Base-by-base conservation (phyloP, 2,113 vertebrate species). In the Opisthocomus hoazin region DNA sequence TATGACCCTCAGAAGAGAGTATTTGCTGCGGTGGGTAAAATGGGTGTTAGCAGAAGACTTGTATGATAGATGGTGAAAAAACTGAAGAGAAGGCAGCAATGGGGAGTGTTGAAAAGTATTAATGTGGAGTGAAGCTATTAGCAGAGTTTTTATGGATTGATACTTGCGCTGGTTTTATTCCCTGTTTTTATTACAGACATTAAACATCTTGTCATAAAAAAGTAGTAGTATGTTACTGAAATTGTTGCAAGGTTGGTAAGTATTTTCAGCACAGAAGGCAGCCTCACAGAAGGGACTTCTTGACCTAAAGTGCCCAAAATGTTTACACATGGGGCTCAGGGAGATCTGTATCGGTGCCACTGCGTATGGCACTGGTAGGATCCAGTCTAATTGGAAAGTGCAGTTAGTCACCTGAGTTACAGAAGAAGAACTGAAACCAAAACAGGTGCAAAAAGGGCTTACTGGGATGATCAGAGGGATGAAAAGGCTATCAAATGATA, bases 141-240 rank as follows among this genome's bases (percentile, higher is more conserved):
- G 70, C 57, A 32, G 39, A 61, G 24, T 18, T 96, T 94, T 90
- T 90, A 83, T 92, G 90, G 32, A 53, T 89, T 84, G 61, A 43
- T 94, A 56, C 41, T 90, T 64, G 64, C 20, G 10, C 68, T 81
- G 36, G 27, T 84, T 96, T 96, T 95, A 95, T 87, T 87, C 69
- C 22, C 26, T 23, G 16, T 19, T 93, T 95, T 94, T 92, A 84
- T 90, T 80, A 89, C 36, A 57, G 48, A 57, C 81, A 60, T 93
- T 94, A 94, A 96, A 91, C 30, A 68, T 89, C 84, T 75, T 23
- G 2, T 58, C n/a, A 82, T 92, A 75, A 94, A 94, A 66, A 78
- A 56, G 56, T 24, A 46, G 60, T 50, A 63, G 16, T 36, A 20
- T 83, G 70, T 82, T 87, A 68, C 0, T 90, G 81, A 84, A 89